phyloP scores from a whole-genome alignment of 2,113 vertebrate genomes.

The Hassar affinis region DNA sequence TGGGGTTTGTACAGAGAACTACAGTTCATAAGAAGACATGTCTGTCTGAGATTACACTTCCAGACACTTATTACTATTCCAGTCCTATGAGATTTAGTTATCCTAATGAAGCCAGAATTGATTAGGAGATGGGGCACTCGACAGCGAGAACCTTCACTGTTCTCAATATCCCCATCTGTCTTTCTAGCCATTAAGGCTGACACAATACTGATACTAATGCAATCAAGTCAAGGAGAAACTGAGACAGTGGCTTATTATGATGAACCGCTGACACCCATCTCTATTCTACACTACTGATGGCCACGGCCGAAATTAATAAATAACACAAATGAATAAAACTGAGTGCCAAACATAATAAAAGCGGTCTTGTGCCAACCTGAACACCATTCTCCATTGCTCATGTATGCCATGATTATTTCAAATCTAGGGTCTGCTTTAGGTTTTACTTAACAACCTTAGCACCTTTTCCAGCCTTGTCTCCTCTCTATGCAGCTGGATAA shows the following conservation, averaged over 20 bases:
- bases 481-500: not conserved
- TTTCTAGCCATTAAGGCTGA: conserved; percentile 13
- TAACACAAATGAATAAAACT: conserved; percentile 28
- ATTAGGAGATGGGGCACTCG: not conserved
- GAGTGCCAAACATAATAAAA: conserved; percentile 25
- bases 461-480: not conserved
- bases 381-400: not conserved
- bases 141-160: not conserved
- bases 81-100: conserved; percentile 33
- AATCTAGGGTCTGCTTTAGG: conserved; percentile 8
- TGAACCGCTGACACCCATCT: not conserved
- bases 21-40: conserved; percentile 24
- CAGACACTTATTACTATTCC: conserved; percentile 25
- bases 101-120: conserved; percentile 14
- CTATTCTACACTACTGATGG: conserved; percentile 16
- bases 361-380: conserved; percentile 1
- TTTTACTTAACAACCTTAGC: conserved; percentile 32
- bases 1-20: not conserved
- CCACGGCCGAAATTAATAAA: conserved; percentile 23
- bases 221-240: conserved; percentile 35
- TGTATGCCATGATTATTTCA: conserved; percentile 11
- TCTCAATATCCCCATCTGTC: not conserved
- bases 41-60: conserved; percentile 7
- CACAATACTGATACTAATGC: conserved; percentile 38
- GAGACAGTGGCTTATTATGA: not conserved